Percentiles rank a stretch among this genome's conserved stretches.
Evolutionary conservation across 2,113 vertebrate species (phyloP).

Genomic region (Ornithorhynchus anatinus): DNA sequence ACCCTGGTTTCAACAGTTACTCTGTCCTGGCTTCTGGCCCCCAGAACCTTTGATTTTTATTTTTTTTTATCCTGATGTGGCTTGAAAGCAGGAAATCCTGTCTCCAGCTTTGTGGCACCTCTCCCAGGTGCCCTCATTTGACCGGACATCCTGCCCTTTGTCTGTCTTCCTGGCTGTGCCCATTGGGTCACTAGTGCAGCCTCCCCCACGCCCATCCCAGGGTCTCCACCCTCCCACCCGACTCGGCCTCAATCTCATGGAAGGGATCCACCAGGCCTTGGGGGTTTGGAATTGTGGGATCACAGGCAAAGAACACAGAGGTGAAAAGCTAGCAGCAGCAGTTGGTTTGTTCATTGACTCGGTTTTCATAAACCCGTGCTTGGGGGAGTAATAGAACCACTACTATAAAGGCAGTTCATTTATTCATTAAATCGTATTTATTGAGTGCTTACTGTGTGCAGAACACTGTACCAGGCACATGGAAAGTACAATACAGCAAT

Average conservation of each 20-base stretch:
- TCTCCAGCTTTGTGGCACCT: constrained; percentile 11
- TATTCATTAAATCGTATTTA: too few species aligned
- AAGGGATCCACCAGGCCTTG: background rate
- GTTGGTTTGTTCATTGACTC: too few species aligned
- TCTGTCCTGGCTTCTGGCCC: constrained; percentile 7
- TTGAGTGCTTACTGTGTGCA: too few species aligned
- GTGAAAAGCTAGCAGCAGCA: constrained; percentile 34
- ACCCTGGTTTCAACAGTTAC: background rate
- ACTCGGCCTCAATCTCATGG: background rate
- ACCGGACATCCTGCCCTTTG: constrained; percentile 49
- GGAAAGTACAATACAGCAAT: too few species aligned
- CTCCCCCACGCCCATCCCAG: background rate
- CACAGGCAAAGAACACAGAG: constrained; percentile 3
- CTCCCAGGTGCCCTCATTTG: constrained; percentile 22
- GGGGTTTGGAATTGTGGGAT: background rate
- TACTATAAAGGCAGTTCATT: too few species aligned
- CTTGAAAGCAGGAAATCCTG: constrained; percentile 24
- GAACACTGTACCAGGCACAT: too few species aligned
- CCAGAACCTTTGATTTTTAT: background rate
- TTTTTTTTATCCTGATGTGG: background rate
- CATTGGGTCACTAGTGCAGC: background rate
- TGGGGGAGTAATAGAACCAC: too few species aligned
- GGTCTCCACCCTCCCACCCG: background rate
- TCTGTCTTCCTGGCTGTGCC: constrained; percentile 42
- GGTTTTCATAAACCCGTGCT: too few species aligned